A percentile compares a stretch with the other conserved stretches of the same genome.
Conservation (phyloP, 1,140 invertebrate species). For the Cyclargus thomasi region DNA sequence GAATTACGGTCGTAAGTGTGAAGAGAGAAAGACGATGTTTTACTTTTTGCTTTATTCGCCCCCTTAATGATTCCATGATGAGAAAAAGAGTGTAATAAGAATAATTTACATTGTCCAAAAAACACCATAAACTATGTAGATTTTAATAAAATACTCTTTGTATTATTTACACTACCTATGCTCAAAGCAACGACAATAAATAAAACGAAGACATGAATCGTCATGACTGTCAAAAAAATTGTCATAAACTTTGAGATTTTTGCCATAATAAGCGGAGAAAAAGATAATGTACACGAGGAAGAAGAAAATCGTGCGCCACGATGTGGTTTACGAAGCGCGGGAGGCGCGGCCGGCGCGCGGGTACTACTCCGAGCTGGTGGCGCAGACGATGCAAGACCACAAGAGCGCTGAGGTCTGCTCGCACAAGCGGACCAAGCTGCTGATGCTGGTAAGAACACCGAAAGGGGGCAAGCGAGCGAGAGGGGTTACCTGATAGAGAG, state of each 20-base stretch:
- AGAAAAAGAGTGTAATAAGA: too few species aligned
- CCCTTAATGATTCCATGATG: too few species aligned
- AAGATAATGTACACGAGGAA: conserved; percentile 49
- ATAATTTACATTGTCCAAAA: too few species aligned
- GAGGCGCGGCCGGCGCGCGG: conserved; percentile 59
- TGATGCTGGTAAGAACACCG: conserved; percentile 49
- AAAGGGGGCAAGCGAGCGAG: too few species aligned
- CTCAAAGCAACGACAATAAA: too few species aligned
- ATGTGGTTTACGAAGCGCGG: conserved; percentile 53
- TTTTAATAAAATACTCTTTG: too few species aligned
- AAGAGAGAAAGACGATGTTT: too few species aligned
- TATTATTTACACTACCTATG: too few species aligned
- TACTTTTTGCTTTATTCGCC: too few species aligned
- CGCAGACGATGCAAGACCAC: conserved; percentile 60
- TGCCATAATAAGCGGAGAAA: background rate
- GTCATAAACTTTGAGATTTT: background rate
- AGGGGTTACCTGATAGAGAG: too few species aligned
- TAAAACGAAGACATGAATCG: background rate
- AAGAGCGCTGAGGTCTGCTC: conserved; percentile 42
- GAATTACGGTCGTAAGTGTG: too few species aligned
- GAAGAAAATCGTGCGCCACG: conserved; percentile 52
- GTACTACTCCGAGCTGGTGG: conserved; percentile 74
- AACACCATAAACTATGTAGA: too few species aligned
- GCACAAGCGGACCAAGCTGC: conserved; percentile 58
- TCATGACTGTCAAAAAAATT: background rate